Conservation (phyloP, 2,888 invertebrate species). For the Heliconius sara region DNA sequence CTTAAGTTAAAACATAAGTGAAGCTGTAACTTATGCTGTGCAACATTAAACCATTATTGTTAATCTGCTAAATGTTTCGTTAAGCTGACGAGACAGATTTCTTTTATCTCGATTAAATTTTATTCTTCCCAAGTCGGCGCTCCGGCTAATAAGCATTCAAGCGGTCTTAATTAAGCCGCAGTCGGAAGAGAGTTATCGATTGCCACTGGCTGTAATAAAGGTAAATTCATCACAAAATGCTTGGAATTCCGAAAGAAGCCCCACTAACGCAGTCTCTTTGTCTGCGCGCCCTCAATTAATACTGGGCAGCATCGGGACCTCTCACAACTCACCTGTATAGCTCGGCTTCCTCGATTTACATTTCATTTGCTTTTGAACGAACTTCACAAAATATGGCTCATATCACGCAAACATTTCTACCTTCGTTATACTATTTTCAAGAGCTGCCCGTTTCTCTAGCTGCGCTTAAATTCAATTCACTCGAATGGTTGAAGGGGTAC, state of each 20-base stretch:
- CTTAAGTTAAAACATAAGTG: not conserved
- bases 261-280: constrained; percentile 64
- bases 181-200: constrained; percentile 68
- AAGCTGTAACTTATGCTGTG: not conserved
- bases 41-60: constrained; percentile 43
- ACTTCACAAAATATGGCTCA: constrained; percentile 48
- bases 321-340: constrained; percentile 52
- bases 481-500: constrained; percentile 43
- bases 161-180: constrained; percentile 72
- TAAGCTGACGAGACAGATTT: constrained; percentile 63
- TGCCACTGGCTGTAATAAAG: constrained; percentile 71
- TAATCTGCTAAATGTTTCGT: constrained; percentile 61
- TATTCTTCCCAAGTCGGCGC: constrained; percentile 62
- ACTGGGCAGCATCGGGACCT: constrained; percentile 57
- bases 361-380: constrained; percentile 53
- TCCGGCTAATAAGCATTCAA: constrained; percentile 71
- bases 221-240: constrained; percentile 67
- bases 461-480: constrained; percentile 49
- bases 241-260: constrained; percentile 65
- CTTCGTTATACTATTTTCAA: constrained; percentile 47
- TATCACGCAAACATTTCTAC: constrained; percentile 45
- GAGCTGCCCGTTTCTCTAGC: constrained; percentile 43
- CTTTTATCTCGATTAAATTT: constrained; percentile 62
- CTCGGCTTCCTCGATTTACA: constrained; percentile 45
- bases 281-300: constrained; percentile 62